Evolutionary conservation across 2,888 invertebrate species (phyloP).

Genomic region (Campaea margaritaria): DNA sequence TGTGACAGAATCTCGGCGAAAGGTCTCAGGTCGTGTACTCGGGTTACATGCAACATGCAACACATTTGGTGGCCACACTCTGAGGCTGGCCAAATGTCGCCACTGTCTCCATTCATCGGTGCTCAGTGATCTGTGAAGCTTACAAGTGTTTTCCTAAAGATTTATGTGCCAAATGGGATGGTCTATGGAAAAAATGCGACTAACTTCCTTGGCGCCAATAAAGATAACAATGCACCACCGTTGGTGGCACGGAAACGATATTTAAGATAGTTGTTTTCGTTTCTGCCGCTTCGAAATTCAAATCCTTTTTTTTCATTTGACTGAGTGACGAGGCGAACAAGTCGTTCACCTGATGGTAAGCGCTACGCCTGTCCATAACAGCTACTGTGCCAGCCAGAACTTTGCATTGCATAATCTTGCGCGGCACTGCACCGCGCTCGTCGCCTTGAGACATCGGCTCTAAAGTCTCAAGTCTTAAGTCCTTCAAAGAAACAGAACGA

Average conservation of each 20-base stretch:
- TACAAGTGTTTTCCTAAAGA: constrained; percentile 54
- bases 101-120: constrained; percentile 70
- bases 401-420: too few species aligned
- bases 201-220: constrained; percentile 35
- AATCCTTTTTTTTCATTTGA: too few species aligned
- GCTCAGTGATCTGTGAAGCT: constrained; percentile 57
- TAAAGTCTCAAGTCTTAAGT: too few species aligned
- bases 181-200: constrained; percentile 10
- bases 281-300: too few species aligned
- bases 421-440: too few species aligned
- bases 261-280: too few species aligned
- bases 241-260: constrained; percentile 13
- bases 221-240: constrained; percentile 12
- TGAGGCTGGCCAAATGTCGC: constrained; percentile 64
- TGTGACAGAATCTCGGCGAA: constrained; percentile 76
- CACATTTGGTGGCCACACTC: constrained; percentile 79
- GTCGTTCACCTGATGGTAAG: too few species aligned
- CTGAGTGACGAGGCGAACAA: too few species aligned
- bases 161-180: constrained; percentile 45
- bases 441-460: too few species aligned
- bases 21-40: constrained; percentile 57
- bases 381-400: too few species aligned
- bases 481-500: too few species aligned
- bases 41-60: constrained; percentile 67
- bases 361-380: too few species aligned